Conservation (phyloP, 2,888 invertebrate species). For the Frankliniella fusca region DNA sequence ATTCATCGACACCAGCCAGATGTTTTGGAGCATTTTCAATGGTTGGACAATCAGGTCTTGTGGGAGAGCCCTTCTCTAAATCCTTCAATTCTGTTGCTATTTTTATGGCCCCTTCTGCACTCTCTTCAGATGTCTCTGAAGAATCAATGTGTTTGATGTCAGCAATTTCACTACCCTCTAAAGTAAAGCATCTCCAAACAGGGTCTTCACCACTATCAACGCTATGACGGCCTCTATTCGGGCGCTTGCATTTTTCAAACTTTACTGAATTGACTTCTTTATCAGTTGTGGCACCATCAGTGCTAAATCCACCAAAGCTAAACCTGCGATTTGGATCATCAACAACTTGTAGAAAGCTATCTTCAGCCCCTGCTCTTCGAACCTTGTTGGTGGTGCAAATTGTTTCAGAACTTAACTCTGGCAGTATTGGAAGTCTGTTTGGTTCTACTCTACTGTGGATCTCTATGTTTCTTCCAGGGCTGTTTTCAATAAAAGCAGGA, state of each 20-base stretch:
- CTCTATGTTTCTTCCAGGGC: background rate
- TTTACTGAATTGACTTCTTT: background rate
- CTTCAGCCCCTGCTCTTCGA: background rate
- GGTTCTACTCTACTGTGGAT: background rate
- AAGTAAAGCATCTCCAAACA: background rate
- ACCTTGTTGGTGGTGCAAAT: background rate
- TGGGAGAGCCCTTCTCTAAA: background rate
- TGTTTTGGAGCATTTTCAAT: background rate
- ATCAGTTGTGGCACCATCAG: background rate
- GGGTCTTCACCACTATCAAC: conserved; percentile 5
- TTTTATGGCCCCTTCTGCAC: conserved; percentile 40
- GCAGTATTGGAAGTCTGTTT: background rate
- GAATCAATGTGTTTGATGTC: conserved; percentile 65
- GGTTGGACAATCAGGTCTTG: background rate
- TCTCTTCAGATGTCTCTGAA: conserved; percentile 67
- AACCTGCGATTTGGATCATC: background rate
- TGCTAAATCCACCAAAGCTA: background rate
- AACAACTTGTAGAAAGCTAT: background rate
- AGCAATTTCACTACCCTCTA: conserved; percentile 6
- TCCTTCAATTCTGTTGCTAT: background rate
- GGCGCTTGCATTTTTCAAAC: conserved; percentile 3
- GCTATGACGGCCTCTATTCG: background rate
- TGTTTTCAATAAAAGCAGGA: background rate
- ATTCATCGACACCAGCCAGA: background rate
- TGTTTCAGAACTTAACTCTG: background rate